These are phyloP conservation scores for Pedionomus torquatus DNA, from an alignment of 2,113 vertebrate genomes.

Conservation along the genomic window DNA sequence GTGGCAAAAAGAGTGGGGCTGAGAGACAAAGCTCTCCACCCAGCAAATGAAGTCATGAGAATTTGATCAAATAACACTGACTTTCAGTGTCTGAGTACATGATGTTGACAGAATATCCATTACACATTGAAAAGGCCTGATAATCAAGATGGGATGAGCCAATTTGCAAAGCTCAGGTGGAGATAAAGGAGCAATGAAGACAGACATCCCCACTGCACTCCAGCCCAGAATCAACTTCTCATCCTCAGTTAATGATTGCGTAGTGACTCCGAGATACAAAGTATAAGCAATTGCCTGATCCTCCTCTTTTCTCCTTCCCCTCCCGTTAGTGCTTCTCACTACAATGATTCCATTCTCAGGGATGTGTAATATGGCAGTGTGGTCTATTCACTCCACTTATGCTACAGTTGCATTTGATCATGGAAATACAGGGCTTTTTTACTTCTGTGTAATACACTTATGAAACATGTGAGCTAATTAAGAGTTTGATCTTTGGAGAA, in stretches of 20 bases:
- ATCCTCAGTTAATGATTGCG: background rate
- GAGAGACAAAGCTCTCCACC: background rate
- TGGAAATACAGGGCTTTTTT: background rate
- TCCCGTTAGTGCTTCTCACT: background rate
- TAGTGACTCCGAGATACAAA: background rate
- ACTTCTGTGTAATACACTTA: background rate
- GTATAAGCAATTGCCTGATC: background rate
- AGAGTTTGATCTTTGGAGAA: background rate
- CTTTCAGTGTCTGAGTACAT: background rate
- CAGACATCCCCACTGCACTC: background rate
- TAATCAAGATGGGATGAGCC: background rate
- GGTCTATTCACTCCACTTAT: background rate
- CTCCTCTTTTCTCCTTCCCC: background rate
- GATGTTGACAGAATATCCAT: background rate
- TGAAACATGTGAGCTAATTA: background rate
- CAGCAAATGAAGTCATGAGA: background rate
- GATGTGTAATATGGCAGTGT: background rate
- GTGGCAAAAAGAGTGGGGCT: background rate
- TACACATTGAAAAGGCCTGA: background rate
- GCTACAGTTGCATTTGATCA: background rate
- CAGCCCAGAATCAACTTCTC: background rate
- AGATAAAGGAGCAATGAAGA: background rate
- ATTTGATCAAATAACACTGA: background rate
- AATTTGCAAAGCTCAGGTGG: background rate
- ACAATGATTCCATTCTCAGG: background rate